Evolutionary conservation across 1,140 invertebrate species (phyloP).

Genomic region (Chelonus insularis): DNA sequence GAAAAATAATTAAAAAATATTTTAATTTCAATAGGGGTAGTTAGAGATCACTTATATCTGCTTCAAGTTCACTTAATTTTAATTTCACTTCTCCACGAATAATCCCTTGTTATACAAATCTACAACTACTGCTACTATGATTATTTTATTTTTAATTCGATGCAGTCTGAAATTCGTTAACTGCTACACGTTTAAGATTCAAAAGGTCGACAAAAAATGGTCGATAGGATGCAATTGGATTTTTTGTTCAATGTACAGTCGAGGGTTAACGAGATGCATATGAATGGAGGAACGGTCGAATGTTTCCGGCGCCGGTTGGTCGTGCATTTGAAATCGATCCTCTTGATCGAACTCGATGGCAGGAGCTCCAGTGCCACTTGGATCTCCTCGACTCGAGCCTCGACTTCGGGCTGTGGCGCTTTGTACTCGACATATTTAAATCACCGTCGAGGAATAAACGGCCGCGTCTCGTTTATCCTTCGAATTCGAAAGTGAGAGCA

Average conservation of each 20-base stretch:
- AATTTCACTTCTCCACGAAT: no score
- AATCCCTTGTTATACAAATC: no score
- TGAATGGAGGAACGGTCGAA: constrained; percentile 19
- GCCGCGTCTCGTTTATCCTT: background rate
- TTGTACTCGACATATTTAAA: constrained; percentile 30
- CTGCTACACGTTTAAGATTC: background rate
- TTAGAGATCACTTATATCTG: no score
- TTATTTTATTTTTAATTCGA: no score
- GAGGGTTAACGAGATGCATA: constrained; percentile 25
- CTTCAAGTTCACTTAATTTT: no score
- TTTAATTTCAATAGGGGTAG: no score
- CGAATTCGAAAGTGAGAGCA: no score
- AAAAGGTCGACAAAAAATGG: background rate
- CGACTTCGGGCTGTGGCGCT: constrained; percentile 19
- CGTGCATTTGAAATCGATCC: constrained; percentile 29
- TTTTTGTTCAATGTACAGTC: constrained; percentile 1
- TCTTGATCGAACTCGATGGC: constrained; percentile 28
- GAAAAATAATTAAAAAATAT: no score
- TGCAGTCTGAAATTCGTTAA: background rate
- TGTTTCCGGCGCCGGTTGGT: constrained; percentile 19
- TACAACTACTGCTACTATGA: no score
- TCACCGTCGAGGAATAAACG: constrained; percentile 22
- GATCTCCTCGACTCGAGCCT: constrained; percentile 26
- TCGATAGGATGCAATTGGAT: background rate
- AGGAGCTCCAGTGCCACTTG: constrained; percentile 29